phyloP scores from a whole-genome alignment of 2,888 invertebrate species.

The Blomia tropicalis region DNA sequence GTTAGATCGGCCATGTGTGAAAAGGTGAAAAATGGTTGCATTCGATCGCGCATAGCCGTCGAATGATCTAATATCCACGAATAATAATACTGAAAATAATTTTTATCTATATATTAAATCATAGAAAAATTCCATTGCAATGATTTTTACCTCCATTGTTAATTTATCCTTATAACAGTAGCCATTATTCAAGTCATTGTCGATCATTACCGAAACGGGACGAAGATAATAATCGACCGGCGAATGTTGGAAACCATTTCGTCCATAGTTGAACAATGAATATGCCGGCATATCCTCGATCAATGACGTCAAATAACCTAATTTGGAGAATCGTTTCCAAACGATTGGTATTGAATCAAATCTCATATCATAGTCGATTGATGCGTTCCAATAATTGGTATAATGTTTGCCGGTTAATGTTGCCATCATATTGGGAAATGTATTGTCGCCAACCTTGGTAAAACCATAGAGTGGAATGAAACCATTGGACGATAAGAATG shows the following conservation, averaged over 20 bases:
- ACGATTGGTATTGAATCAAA: slow-evolving; percentile 34
- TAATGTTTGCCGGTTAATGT: slow-evolving; percentile 34
- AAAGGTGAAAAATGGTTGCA: slow-evolving; percentile 33
- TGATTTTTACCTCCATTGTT: slow-evolving; percentile 19
- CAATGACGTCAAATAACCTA: slow-evolving; percentile 34
- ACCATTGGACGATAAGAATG: slow-evolving; percentile 44
- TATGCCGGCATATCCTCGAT: slow-evolving; percentile 35
- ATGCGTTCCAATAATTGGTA: slow-evolving; percentile 28
- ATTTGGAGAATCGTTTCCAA: slow-evolving; percentile 34
- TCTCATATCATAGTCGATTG: slow-evolving; percentile 24
- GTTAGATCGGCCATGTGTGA: slow-evolving; percentile 35
- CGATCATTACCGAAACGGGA: slow-evolving; percentile 34
- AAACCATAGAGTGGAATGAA: slow-evolving; percentile 60
- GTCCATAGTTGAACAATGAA: slow-evolving; percentile 35
- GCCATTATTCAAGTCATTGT: slow-evolving; percentile 26
- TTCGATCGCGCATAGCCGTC: background rate
- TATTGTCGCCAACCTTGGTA: slow-evolving; percentile 41
- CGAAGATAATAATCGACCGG: slow-evolving; percentile 36
- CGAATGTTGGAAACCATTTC: slow-evolving; percentile 34
- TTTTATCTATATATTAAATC: background rate
- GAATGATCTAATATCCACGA: slow-evolving; percentile 11
- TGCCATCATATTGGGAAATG: slow-evolving; percentile 35
- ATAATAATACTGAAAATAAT: slow-evolving; percentile 16
- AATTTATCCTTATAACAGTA: slow-evolving; percentile 18
- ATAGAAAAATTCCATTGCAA: no score